phyloP scores from a whole-genome alignment of 53 echinoderm and acorn worm species.

The Holothuria leucospilota region DNA sequence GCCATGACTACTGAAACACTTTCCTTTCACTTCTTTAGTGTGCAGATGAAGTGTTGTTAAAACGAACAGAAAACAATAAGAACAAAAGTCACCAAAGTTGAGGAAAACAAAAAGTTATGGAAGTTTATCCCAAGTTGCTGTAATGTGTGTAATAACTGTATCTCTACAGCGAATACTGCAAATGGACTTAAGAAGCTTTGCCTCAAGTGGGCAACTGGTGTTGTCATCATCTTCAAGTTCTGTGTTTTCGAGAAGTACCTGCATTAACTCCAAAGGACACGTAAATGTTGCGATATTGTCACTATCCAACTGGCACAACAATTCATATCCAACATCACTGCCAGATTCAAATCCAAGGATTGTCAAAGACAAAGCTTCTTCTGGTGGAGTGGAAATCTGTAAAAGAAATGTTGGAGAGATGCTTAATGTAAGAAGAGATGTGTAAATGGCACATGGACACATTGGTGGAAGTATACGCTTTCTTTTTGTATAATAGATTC shows the following conservation, averaged over 20 bases:
- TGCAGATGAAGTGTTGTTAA: too few relatives aligned
- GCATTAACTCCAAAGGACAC: background rate
- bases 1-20: too few relatives aligned
- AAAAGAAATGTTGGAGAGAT: too few relatives aligned
- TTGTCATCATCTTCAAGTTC: background rate
- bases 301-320: background rate
- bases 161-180: background rate
- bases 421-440: too few relatives aligned
- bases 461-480: too few relatives aligned
- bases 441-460: too few relatives aligned
- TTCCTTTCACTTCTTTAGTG: too few relatives aligned
- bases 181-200: background rate
- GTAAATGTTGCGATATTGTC: constrained; percentile 17
- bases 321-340: background rate
- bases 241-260: background rate
- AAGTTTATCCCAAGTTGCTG: background rate
- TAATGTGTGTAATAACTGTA: background rate
- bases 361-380: constrained; percentile 3
- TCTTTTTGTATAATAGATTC: too few relatives aligned
- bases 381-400: background rate
- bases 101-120: too few relatives aligned
- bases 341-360: background rate
- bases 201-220: background rate
- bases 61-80: too few relatives aligned
- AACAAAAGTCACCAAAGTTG: too few relatives aligned